Conservation (phyloP, 2,797 vertebrate species). For the Enteromius thamalakanensis region DNA sequence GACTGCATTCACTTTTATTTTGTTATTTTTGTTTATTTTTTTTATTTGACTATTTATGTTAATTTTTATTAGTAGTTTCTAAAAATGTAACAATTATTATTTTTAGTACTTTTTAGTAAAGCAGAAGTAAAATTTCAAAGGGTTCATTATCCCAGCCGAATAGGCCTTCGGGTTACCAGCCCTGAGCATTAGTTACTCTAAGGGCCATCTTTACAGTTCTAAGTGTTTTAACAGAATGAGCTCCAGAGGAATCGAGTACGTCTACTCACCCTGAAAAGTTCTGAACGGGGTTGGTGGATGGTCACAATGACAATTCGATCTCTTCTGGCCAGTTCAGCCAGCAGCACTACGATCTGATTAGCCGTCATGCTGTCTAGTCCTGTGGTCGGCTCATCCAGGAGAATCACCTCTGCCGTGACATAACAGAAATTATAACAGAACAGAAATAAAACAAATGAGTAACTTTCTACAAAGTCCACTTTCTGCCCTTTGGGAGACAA, state of each 20-base stretch:
- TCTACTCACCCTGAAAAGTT: slow-evolving; percentile 88
- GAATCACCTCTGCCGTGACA: slow-evolving; percentile 84
- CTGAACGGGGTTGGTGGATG: slow-evolving; percentile 96
- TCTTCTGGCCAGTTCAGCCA: slow-evolving; percentile 85
- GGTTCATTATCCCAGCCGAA: neutral
- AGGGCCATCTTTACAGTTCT: neutral
- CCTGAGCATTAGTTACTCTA: neutral
- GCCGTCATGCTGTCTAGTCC: slow-evolving; percentile 95
- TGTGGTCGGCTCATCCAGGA: slow-evolving; percentile 95
- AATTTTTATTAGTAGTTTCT: no score
- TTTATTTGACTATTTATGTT: no score
- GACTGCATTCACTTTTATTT: no score
- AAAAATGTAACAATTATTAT: no score
- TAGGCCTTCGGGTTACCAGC: neutral
- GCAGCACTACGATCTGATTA: slow-evolving; percentile 89
- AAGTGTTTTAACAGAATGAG: neutral
- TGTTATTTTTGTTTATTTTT: no score
- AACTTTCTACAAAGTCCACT: slow-evolving; percentile 70
- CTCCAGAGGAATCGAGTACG: neutral
- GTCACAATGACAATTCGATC: slow-evolving; percentile 91
- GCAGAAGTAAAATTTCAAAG: neutral
- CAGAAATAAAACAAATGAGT: slow-evolving; percentile 37
- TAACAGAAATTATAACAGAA: neutral
- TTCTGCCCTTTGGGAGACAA: slow-evolving; percentile 46
- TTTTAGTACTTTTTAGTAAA: no score